Evolutionary conservation across 2,113 vertebrate genomes (phyloP).

Genomic region (Pedionomus torquatus): DNA sequence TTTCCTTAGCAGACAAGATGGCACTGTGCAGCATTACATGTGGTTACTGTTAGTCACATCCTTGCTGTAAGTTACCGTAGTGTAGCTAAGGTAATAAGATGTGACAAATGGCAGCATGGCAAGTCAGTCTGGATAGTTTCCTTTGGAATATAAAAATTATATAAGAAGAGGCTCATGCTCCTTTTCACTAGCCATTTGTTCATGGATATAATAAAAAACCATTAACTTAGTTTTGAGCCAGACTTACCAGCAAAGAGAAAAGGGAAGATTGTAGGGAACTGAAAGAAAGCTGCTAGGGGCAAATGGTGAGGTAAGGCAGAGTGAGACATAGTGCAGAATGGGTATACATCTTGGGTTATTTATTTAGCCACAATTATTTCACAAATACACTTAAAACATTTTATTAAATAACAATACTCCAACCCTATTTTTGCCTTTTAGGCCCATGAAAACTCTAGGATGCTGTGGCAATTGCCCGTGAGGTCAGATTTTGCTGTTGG

Average conservation of each 20-base stretch:
- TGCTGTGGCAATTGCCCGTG: neutral
- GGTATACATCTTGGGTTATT: neutral
- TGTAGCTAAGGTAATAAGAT: constrained; percentile 70
- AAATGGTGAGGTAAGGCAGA: neutral
- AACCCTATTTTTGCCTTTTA: neutral
- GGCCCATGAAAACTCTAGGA: neutral
- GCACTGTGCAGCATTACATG: constrained; percentile 63
- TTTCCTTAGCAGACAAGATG: constrained; percentile 70
- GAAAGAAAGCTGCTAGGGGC: neutral
- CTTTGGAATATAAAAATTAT: neutral
- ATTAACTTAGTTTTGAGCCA: neutral
- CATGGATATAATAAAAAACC: neutral
- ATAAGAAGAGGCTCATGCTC: constrained; percentile 12
- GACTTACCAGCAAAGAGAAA: neutral
- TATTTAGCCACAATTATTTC: neutral
- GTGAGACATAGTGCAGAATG: neutral
- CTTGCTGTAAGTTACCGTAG: constrained; percentile 74
- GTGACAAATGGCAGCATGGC: constrained; percentile 71
- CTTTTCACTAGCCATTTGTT: constrained; percentile 47
- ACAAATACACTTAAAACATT: neutral
- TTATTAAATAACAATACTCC: neutral
- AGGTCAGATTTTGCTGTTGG: neutral
- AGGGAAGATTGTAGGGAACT: neutral
- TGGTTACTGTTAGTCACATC: constrained; percentile 79
- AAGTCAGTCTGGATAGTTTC: constrained; percentile 63